Evolutionary conservation across 2,113 vertebrate species (phyloP), one percentile per base, ranked within the genome.

Genomic region (Menura novaehollandiae): DNA sequence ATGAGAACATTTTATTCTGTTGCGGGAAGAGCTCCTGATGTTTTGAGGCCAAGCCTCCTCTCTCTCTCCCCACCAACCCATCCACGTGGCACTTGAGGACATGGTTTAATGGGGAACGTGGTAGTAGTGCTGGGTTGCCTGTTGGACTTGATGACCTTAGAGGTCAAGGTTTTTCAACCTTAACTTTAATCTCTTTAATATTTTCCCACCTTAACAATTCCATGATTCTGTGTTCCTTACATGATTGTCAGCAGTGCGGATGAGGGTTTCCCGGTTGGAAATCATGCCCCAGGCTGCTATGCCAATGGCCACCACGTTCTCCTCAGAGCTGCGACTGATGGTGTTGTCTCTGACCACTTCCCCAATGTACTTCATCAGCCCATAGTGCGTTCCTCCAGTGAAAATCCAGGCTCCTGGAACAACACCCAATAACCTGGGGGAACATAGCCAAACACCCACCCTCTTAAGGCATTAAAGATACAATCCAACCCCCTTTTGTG

Each of bases 321-420:
- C 98, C 91, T 98, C 98, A 0, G 98, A 98, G 49, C 86, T 98
- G 94, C 97, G 96, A 5, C 98, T 98, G 92, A 98, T 98, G 88
- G 98, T 98, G 90, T 98, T 98, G 71, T 98, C 98, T 49, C 98
- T 97, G 37, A 98, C 98, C 89, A 98, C 98, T 33, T 98, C 98
- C 1, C 98, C 98, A 0, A 98, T 98, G 93, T 97, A 98, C 89
- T 98, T 98, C 98, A 98, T 98, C 93, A 98, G 97, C 35, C 98
- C 98, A 0, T 98, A 98, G n/a, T 98, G 98, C 0, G 98, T 98
- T 3, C 98, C 98, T 16, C 98, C 98, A 0, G 98, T 98, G 90
- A 98, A 97, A 78, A 98, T 98, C 98, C 98, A 98, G n/a, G 98
- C 98, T 2, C 98, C 98, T 98, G 94, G 17, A 46, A 90, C 2